Percentiles rank a stretch among this genome's conserved stretches.
These are phyloP conservation scores for Scotopteryx bipunctaria DNA, from an alignment of 2,888 invertebrate genomes.

Conservation along the genomic window DNA sequence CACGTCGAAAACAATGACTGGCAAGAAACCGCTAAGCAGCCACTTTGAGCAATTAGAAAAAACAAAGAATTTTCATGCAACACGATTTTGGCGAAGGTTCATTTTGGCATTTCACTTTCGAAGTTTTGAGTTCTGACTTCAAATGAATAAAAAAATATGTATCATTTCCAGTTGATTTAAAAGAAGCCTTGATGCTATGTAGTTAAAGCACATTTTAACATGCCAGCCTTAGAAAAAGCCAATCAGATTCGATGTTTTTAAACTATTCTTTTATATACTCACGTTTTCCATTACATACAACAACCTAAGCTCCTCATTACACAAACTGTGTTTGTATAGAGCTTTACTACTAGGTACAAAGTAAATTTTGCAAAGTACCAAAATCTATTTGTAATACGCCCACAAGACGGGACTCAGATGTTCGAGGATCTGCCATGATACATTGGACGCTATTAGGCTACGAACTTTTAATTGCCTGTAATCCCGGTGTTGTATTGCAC, in stretches of 20 bases:
- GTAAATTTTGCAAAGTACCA: conserved; percentile 44
- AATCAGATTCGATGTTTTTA: too few species aligned
- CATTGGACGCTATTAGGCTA: conserved; percentile 70
- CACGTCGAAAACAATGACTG: conserved; percentile 80
- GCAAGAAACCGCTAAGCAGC: conserved; percentile 74
- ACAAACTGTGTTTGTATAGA: conserved; percentile 18
- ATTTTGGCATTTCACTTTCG: not conserved
- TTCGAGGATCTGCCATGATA: conserved; percentile 62
- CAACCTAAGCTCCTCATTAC: not conserved
- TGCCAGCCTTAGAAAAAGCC: too few species aligned
- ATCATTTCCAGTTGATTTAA: not conserved
- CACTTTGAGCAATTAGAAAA: conserved; percentile 80
- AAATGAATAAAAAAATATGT: not conserved
- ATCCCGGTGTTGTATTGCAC: conserved; percentile 64
- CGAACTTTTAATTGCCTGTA: conserved; percentile 77
- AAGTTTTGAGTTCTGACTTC: not conserved
- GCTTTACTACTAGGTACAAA: conserved; percentile 26
- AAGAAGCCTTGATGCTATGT: too few species aligned
- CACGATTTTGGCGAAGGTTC: conserved; percentile 41
- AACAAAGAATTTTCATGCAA: conserved; percentile 80
- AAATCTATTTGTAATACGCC: conserved; percentile 62
- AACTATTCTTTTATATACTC: not conserved
- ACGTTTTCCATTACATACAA: not conserved
- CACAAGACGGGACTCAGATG: conserved; percentile 66
- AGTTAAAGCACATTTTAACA: too few species aligned